A percentile compares a stretch with the other conserved stretches of the same genome.
Evolutionary conservation across 2,113 vertebrate species (phyloP).

Genomic region (Pardalotus punctatus): DNA sequence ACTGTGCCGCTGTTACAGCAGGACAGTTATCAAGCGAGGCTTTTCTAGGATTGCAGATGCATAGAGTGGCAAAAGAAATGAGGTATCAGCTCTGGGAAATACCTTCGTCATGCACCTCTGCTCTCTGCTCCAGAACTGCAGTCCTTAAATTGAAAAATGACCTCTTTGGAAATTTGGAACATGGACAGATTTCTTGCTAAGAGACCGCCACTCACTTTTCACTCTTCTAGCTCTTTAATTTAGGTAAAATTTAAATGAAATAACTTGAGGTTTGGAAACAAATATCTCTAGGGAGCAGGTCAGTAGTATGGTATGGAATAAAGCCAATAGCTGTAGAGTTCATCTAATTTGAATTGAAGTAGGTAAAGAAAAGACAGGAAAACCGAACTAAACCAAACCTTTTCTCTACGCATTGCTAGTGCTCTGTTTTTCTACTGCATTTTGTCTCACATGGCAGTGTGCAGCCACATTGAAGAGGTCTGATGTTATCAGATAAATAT

Average conservation of each 20-base stretch:
- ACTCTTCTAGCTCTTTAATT: not conserved
- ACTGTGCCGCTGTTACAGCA: not conserved
- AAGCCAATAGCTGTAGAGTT: not conserved
- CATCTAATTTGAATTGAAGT: not conserved
- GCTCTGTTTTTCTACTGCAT: not conserved
- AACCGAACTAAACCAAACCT: not conserved
- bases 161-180: constrained; percentile 1
- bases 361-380: not conserved
- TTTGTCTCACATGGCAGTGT: not conserved
- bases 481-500: not conserved
- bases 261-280: constrained; percentile 37
- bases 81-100: not conserved
- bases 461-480: not conserved
- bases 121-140: not conserved
- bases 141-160: not conserved
- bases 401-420: not conserved
- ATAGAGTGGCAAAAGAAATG: not conserved
- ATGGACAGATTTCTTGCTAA: not conserved
- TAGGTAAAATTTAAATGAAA: constrained; percentile 33
- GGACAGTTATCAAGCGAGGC: not conserved
- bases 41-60: not conserved
- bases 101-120: not conserved
- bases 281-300: constrained; percentile 11
- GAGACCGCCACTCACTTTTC: not conserved
- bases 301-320: not conserved